Evolutionary conservation across 2,797 vertebrate species (phyloP), one percentile per base, ranked within the genome.

Genomic region (Bovichtus variegatus): DNA sequence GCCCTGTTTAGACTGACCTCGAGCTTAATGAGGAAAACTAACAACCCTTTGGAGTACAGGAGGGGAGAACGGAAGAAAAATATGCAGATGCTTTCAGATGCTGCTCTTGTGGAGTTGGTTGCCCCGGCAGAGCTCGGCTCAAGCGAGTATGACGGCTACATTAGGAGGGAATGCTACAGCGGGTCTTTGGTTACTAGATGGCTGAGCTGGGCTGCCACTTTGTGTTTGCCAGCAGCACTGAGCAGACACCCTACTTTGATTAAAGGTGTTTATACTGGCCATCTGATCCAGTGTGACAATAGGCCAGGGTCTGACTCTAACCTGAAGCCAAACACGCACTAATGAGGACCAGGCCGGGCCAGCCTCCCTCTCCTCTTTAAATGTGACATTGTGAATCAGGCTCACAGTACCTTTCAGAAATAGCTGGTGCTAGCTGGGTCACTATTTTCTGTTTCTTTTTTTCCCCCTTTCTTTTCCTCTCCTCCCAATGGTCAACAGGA

Each of bases 261-360:
- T 94, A 94, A 83, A 92, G 84, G 85, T 95, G 93, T 96, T 95
- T 95, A 92, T 78, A 89, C 82, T 90, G 84, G 93, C 74, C 84
- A 93, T 91, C 67, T 89, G 94, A 95, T 94, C 92, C 81, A 55
- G 68, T 86, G 91, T 92, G 93, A 95, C 94, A 93, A 93, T 90
- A 87, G 89, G 76, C 78, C 90, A 5, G 67, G 85, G 62, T 77
- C 77, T 18, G 74, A 70, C 78, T 87, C 70, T 40, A 76, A 89
- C 88, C 87, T 76, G 82, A 84, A 93, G 92, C 86, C 76, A 91
- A 94, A 94, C 88, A 92, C 18, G 1, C 78, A 34, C 62, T 94
- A 95, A 95, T 93, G 89, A 94, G 90, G 76, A 93, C 83, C 94
- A 94, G 93, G 86, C 91, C 27, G 13, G n/a, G 38, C 61, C 29